Conservation (phyloP, 1,140 invertebrate genomes). For the Scaptomyza montana region DNA sequence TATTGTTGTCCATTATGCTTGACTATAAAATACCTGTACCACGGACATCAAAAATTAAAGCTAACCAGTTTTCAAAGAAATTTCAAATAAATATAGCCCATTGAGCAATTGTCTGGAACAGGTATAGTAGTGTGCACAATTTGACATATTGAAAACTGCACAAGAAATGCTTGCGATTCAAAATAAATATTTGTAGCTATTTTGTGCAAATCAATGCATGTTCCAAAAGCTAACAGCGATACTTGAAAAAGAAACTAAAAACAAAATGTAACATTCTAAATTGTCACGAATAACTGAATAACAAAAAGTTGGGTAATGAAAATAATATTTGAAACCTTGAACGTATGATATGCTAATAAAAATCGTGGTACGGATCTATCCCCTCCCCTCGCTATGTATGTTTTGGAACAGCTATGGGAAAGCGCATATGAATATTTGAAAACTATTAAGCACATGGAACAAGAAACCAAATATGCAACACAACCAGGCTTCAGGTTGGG, state of each 20-base stretch:
- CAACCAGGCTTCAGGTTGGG: too few relatives aligned
- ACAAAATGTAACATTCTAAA: slow-evolving; percentile 14
- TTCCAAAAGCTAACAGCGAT: slow-evolving; percentile 20
- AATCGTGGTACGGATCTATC: neutral
- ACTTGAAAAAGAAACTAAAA: slow-evolving; percentile 15
- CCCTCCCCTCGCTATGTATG: too few relatives aligned
- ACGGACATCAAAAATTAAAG: too few relatives aligned
- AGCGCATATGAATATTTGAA: too few relatives aligned
- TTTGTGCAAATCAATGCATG: slow-evolving; percentile 25
- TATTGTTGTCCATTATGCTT: neutral
- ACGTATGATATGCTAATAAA: slow-evolving; percentile 10
- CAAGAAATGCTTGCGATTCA: neutral
- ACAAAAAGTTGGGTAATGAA: slow-evolving; percentile 12
- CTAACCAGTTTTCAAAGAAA: too few relatives aligned
- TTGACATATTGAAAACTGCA: slow-evolving; percentile 40
- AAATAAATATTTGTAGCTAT: slow-evolving; percentile 36
- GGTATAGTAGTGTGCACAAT: neutral
- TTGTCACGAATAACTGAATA: slow-evolving; percentile 15
- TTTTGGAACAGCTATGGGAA: too few relatives aligned
- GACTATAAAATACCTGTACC: slow-evolving; percentile 13
- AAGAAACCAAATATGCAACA: too few relatives aligned
- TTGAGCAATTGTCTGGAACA: neutral
- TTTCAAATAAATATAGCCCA: neutral
- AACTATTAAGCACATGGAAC: too few relatives aligned
- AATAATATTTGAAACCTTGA: neutral